Evolutionary conservation across 2,113 vertebrate genomes (phyloP), one percentile per base, ranked within the genome.

Genomic region (Charadrius vociferus): DNA sequence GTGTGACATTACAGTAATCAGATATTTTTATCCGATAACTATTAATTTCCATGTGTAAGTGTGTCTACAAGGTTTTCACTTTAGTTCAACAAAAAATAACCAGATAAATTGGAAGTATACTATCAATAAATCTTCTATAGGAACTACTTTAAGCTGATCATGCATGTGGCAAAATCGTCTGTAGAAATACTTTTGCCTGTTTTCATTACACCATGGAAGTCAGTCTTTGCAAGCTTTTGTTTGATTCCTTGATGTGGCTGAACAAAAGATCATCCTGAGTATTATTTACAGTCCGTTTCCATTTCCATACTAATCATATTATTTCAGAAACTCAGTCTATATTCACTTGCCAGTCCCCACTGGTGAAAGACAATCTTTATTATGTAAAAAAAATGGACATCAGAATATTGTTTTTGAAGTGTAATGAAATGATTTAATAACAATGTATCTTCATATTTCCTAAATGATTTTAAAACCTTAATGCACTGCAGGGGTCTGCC

Each of bases 401-500:
- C 34, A 34, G 56, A 95, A 93, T 93, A 95, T 96, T 93, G 86
- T 6, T 95, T 95, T 70, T 94, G 93, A 97, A 97, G 86, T 85
- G 77, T 58, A 95, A 74, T 93, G 71, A 92, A 95, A 81, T 96
- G 20, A 93, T 96, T 95, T 96, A 95, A 96, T 94, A 95, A 96
- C 93, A 96, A 84, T 73, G 61, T 95, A 92, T 95, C 94, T 95
- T 96, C 90, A 82, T 86, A 94, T 95, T 97, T 97, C 95, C 85
- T 91, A 97, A 97, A 95, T 92, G 45, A 93, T 97, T 96, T 90
- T 50, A 95, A 95, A 93, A 93, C 58, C 49, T 82, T 91, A 95
- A 96, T 92, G 78, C 96, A 79, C 80, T 50, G 83, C 73, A 95
- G 97, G 94, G 53, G 49, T 75, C 86, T 95, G 66, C 75, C 82